A percentile compares a stretch with the other conserved stretches of the same genome.
Conservation (phyloP, 2,797 vertebrate species). For the Clarias platycephalus region DNA sequence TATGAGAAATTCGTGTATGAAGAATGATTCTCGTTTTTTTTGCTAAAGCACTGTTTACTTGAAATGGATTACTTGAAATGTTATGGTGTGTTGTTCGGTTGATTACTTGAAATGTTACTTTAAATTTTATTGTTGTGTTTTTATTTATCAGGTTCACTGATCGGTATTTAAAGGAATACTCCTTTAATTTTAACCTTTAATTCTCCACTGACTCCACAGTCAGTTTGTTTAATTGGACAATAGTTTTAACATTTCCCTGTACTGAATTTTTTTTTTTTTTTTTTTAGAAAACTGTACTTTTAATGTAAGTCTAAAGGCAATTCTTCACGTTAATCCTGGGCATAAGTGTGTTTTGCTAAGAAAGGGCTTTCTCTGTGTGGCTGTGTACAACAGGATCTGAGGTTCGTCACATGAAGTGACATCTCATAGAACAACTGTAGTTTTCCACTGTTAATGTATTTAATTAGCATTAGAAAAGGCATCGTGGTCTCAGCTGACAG, state of each 20-base stretch:
- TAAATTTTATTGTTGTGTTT: not conserved
- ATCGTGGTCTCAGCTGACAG: not conserved
- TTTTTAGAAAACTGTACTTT: not conserved
- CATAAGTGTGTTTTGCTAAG: not conserved
- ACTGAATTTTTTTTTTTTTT: not conserved
- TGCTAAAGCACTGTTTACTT: not conserved
- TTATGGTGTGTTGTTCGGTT: not conserved
- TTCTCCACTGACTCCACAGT: not conserved
- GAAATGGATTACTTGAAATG: not conserved
- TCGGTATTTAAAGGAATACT: not conserved
- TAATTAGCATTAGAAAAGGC: constrained; percentile 20
- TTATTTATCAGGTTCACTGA: not conserved
- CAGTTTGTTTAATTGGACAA: not conserved
- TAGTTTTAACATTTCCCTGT: not conserved
- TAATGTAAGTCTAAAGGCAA: not conserved
- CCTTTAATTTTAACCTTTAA: not conserved
- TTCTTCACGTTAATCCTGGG: not conserved
- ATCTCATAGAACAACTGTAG: not conserved
- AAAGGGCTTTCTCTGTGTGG: not conserved
- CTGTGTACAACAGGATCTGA: not conserved
- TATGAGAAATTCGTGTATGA: not conserved
- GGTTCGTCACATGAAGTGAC: not conserved
- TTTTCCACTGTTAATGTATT: not conserved
- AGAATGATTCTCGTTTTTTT: not conserved
- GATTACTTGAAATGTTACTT: not conserved